phyloP scores from a whole-genome alignment of 2,888 invertebrate genomes.

The Quadroppia sp. region DNA sequence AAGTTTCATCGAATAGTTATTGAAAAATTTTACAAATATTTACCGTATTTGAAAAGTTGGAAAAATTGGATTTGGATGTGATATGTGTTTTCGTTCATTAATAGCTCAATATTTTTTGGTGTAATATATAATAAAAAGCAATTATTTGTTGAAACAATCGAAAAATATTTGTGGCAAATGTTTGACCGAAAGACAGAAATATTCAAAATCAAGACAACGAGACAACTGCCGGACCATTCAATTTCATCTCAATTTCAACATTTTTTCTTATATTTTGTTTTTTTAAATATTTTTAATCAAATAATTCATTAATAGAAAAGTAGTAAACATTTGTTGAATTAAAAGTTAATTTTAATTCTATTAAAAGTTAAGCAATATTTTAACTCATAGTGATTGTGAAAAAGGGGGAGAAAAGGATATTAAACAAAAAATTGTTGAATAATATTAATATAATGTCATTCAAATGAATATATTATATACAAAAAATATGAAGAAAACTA shows the following conservation, averaged over 20 bases:
- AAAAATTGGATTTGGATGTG: slow-evolving; percentile 11
- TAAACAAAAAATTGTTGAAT: neutral
- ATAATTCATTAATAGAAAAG: neutral
- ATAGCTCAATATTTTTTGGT: slow-evolving; percentile 33
- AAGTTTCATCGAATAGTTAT: neutral
- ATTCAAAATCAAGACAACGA: slow-evolving; percentile 11
- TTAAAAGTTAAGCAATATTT: slow-evolving; percentile 6
- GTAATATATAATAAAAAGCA: neutral
- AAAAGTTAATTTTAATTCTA: neutral
- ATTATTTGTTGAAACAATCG: neutral
- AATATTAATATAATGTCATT: neutral
- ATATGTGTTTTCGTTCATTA: neutral
- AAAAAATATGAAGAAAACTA: no score
- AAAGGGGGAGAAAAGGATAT: neutral
- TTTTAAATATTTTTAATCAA: neutral
- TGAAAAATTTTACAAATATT: neutral
- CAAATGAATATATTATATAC: slow-evolving; percentile 8
- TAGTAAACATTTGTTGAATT: neutral
- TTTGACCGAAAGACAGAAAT: neutral
- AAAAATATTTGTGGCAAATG: neutral
- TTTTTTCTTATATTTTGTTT: neutral
- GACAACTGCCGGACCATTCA: slow-evolving; percentile 22
- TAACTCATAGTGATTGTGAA: neutral
- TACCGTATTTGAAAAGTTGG: neutral
- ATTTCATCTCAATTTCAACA: neutral